phyloP scores from a whole-genome alignment of 1,140 invertebrate species.

The Arctopsyche grandis region DNA sequence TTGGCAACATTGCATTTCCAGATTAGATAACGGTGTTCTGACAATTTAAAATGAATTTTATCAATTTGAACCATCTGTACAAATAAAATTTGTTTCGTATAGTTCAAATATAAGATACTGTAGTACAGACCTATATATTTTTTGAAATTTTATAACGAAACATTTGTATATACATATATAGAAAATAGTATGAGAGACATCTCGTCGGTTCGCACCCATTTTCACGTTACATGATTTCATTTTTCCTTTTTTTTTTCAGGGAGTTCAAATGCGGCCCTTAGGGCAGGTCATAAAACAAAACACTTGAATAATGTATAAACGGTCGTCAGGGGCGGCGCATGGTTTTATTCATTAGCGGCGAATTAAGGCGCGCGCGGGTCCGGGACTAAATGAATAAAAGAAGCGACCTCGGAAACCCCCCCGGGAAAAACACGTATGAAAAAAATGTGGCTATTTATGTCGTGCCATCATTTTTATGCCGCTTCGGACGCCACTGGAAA shows the following conservation, averaged over 20 bases:
- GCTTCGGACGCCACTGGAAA: constrained; percentile 21
- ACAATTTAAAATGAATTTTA: no score
- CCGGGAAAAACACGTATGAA: constrained; percentile 1
- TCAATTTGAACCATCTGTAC: no score
- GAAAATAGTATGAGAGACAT: neutral
- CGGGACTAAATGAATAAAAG: constrained; percentile 46
- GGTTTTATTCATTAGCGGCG: constrained; percentile 50
- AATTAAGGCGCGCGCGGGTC: constrained; percentile 44
- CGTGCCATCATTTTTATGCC: constrained; percentile 47
- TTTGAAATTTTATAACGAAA: no score
- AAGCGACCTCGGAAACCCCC: constrained; percentile 13
- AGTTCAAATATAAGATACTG: no score
- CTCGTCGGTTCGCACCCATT: neutral
- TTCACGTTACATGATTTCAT: neutral
- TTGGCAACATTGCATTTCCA: no score
- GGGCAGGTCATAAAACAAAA: constrained; percentile 41
- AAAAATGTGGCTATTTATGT: constrained; percentile 44
- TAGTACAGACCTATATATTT: no score
- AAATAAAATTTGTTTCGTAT: no score
- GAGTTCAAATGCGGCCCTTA: neutral
- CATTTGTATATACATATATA: neutral
- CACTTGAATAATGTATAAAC: constrained; percentile 44
- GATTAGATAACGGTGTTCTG: no score
- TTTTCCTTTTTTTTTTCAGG: neutral
- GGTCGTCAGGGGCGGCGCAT: constrained; percentile 13